These are phyloP conservation scores for Tribolium madens DNA, from an alignment of 1,140 invertebrate species.

Conservation along the genomic window DNA sequence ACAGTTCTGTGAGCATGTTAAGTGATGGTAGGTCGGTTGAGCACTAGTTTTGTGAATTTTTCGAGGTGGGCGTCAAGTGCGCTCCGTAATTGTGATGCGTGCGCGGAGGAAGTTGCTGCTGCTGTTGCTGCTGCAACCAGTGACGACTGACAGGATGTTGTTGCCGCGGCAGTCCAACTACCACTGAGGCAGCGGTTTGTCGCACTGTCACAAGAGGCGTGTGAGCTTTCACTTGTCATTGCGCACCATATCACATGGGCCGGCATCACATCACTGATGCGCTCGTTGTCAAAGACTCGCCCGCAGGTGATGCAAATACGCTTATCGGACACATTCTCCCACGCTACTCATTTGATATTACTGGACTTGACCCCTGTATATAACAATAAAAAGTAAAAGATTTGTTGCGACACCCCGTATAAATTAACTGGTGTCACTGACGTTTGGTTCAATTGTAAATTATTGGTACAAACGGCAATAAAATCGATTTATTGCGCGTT, in stretches of 20 bases:
- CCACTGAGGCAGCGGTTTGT: conserved; percentile 62
- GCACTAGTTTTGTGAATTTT: conserved; percentile 37
- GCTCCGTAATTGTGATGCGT: conserved; percentile 28
- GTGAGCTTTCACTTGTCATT: conserved; percentile 61
- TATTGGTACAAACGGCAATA: conserved; percentile 12
- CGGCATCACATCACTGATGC: conserved; percentile 36
- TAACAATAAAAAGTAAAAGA: no score
- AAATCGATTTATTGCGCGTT: conserved; percentile 21
- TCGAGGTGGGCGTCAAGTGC: conserved; percentile 33
- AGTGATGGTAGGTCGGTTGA: conserved; percentile 18
- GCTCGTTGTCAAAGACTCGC: no score
- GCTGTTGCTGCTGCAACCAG: conserved; percentile 15
- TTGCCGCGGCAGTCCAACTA: conserved; percentile 58
- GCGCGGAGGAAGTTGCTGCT: conserved; percentile 32
- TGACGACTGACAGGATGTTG: conserved; percentile 49
- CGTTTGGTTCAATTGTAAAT: background rate
- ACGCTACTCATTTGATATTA: conserved; percentile 28
- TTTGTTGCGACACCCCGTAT: no score
- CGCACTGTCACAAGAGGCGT: conserved; percentile 63
- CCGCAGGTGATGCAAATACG: conserved; percentile 17
- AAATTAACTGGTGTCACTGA: background rate
- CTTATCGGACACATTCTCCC: conserved; percentile 23
- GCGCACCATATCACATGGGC: conserved; percentile 41
- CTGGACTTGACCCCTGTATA: conserved; percentile 2
- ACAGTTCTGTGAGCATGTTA: conserved; percentile 34